Base-by-base conservation (phyloP, 2,888 invertebrate species). In the Xanthia icteritia region DNA sequence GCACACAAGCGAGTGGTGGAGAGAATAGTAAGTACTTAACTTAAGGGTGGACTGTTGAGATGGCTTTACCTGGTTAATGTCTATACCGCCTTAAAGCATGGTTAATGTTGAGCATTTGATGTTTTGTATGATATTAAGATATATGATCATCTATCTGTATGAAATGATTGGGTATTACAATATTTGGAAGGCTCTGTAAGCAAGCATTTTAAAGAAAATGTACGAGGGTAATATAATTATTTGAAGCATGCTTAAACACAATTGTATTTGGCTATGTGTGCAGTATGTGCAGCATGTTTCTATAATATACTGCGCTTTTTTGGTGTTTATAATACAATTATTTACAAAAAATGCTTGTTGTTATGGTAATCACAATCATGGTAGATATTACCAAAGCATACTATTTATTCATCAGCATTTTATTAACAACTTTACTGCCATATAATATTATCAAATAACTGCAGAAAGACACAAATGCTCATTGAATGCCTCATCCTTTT, bases 1-100 rank as follows among this genome's bases (percentile, higher is more conserved):
- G 95, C 96, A 91, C 88, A 83, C 96, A 93, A 96, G 96, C 93
- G 96, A 95, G 93, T 96, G 96, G 92, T 96, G 96, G 96, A 95
- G 82, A 85, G 88, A 96, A 93, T 96, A 93, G 96, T 96, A 95
- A 96, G 96, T 96, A 96, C 90, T 48, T 75, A 27, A 71, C n/a
- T 71, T 68, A 76, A 82, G 84, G 88, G 84, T 84, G 83, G 86
- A 83, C 87, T 89, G 86, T 76, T 85, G 70, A 56, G 76, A 74
- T 85, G 86, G 86, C 85, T 91, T 89, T 87, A 65, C 80, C 76
- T 89, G 86, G 77, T 85, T 82, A 80, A 77, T 72, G 60, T 77
- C 54, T 73, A 56, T 74, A 73, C 73, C 48, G 76, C 71, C 70
- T 81, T 42, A 45, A 31, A 60, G 82, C 83, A 83, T 83, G 86